Evolutionary conservation across 2,113 vertebrate genomes (phyloP), one percentile per base, ranked within the genome.

Genomic region (Taurulus bubalis): DNA sequence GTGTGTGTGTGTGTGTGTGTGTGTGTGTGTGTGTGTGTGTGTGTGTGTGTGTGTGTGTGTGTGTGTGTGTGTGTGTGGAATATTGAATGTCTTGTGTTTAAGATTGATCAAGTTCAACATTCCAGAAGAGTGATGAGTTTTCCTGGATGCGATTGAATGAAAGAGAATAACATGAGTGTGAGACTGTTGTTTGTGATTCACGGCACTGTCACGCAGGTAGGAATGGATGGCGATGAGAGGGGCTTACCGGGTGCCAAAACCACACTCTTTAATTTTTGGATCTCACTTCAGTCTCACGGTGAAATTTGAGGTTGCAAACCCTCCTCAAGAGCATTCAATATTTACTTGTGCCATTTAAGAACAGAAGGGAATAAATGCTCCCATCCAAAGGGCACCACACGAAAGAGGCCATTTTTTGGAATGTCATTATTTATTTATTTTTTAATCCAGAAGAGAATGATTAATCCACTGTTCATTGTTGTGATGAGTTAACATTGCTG

Each of bases 231-330:
- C 38, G 42, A 81, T 49, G 79, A 78, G 75, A 77, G 34, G 1
- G 1, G 47, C 65, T 71, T 0, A 15, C 64, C 8, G 38, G 71
- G 77, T 53, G 88, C 84, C 80, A 86, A 70, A 74, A 79, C 12
- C 64, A 82, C 81, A 87, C 83, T 84, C 89, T 90, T 82, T 60
- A 85, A 85, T 89, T 42, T 70, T 34, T 47, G 53, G 64, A 47
- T 85, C 80, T 72, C 77, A 12, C 82, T 79, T 75, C 47, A 49
- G 40, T 73, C 63, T 67, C 55, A 34, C 40, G 15, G 85, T 86
- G 85, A 84, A 56, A 89, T 85, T 79, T 79, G 69, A 75, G 80
- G 71, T 65, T 69, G 75, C 64, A 55, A 49, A 32, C 32, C 56
- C 11, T n/a, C 58, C 63, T 81, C 53, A 68, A 49, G 64, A 80